Evolutionary conservation across 2,888 invertebrate species (phyloP).

Genomic region (Gortyna flavago): DNA sequence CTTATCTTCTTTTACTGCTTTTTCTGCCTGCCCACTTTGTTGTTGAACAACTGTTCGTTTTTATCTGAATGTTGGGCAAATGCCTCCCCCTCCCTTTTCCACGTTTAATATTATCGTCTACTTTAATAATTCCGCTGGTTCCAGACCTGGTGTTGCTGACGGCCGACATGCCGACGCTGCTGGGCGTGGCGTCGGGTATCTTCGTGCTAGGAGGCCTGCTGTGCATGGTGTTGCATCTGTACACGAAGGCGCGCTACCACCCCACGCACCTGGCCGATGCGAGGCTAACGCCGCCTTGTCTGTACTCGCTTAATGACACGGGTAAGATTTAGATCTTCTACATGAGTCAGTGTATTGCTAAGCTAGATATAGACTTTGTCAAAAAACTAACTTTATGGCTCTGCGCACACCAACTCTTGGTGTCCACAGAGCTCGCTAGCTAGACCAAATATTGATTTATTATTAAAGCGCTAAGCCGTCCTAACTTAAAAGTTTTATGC

Average conservation of each 20-base stretch:
- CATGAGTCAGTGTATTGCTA: background rate
- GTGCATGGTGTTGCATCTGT: conserved; percentile 96
- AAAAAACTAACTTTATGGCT: background rate
- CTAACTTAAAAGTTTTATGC: background rate
- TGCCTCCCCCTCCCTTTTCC: background rate
- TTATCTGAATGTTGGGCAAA: background rate
- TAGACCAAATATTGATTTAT: background rate
- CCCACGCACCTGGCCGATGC: conserved; percentile 95
- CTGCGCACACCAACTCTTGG: background rate
- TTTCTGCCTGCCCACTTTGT: background rate
- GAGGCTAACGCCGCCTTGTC: conserved; percentile 95
- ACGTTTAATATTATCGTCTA: background rate
- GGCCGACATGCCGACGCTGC: conserved; percentile 95
- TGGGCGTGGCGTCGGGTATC: conserved; percentile 96
- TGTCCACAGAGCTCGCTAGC: background rate
- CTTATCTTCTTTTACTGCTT: background rate
- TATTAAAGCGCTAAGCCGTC: background rate
- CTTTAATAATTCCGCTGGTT: background rate
- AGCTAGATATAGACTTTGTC: background rate
- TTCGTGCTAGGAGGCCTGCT: conserved; percentile 96
- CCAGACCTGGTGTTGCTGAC: conserved; percentile 94
- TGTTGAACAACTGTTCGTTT: background rate
- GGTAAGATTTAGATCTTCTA: conserved; percentile 86
- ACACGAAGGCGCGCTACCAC: conserved; percentile 92
- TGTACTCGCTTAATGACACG: conserved; percentile 95